Evolutionary conservation across 2,113 vertebrate species (phyloP), one percentile per base, ranked within the genome.

Genomic region (Alligator sinensis): DNA sequence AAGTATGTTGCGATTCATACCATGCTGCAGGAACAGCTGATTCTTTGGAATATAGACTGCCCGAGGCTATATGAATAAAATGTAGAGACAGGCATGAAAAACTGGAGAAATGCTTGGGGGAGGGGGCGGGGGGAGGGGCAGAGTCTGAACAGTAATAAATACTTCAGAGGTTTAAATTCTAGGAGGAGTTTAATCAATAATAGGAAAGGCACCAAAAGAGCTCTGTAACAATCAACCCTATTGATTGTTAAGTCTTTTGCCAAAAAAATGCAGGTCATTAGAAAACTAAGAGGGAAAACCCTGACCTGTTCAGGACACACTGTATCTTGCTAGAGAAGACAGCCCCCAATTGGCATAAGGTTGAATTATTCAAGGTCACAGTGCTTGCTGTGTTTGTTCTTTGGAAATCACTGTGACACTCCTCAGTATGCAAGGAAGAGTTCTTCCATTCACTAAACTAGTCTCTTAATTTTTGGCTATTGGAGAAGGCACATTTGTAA

Each of bases 121-220:
- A n/a, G n/a, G n/a, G n/a, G n/a, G n/a, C n/a, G n/a, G n/a, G n/a
- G n/a, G n/a, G n/a, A n/a, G n/a, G 27, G 2, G 24, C 11, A 61
- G 10, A 22, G 6, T 80, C 84, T 62, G 30, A 34, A 80, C 89
- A 88, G 28, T 80, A 89, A 86, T 86, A 80, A 87, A 94, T 75
- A 30, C 91, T 96, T 87, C 22, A 62, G 87, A 87, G 19, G 24
- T 3, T 93, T 92, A 62, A 78, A 91, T 88, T 86, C 66, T 94
- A 79, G 80, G 88, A 84, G 16, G 11, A 30, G 3, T 60, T 94
- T 78, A 59, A 88, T 97, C 96, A 57, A 96, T 97, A 94, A 54
- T 24, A 76, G 95, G 87, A 94, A 90, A 86, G 21, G 11, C 74
- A 84, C 78, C 90, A 95, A 92, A 78, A 72, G 57, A 1, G 4